Evolutionary conservation across 2,888 invertebrate species (phyloP), one percentile per base, ranked within the genome.

Genomic region (Orthosia gothica): DNA sequence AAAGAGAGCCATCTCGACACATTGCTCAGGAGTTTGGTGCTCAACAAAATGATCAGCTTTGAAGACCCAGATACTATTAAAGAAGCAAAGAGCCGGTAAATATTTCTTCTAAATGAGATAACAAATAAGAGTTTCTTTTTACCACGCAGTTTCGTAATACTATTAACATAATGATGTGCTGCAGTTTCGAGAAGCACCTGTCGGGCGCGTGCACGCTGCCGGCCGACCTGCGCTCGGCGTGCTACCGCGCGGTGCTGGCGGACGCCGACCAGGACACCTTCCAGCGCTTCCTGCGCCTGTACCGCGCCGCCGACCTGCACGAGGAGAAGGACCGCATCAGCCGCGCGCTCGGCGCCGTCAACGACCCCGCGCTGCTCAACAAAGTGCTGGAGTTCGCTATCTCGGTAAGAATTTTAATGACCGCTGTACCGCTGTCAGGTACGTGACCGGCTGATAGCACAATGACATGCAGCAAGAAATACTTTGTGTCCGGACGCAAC

Each of bases 281-380:
- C 91, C 97, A 98, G 69, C 97, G 98, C 55, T 97, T 99, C 97
- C 95, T 99, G 82, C 97, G 97, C 90, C 94, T 99, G 83, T 99
- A 99, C 95, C 97, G 98, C 85, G 97, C 98, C 64, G 97, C 98
- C 11, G 99, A 99, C 95, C 96, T 99, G 85, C 98, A 99, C 90
- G 99, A 99, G 94, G 99, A 99, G 93, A 99, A 99, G 93, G 98
- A 99, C 92, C 97, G 99, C 89, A 98, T 99, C 90, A 97, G 98
- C 74, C 97, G 98, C 76, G 97, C 99, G 9, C 97, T 99, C 71
- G 99, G 99, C 52, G 97, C 98, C 58, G 97, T 98, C 70, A 97
- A 97, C 80, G 98, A 99, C 92, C 97, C 97, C 18, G 95, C 95
- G 40, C 95, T 99, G 74, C 96, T 99, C 75, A 96, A 97, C 65